These are phyloP conservation scores for Autographa gamma DNA, from an alignment of 2,888 invertebrate species.

Conservation along the genomic window DNA sequence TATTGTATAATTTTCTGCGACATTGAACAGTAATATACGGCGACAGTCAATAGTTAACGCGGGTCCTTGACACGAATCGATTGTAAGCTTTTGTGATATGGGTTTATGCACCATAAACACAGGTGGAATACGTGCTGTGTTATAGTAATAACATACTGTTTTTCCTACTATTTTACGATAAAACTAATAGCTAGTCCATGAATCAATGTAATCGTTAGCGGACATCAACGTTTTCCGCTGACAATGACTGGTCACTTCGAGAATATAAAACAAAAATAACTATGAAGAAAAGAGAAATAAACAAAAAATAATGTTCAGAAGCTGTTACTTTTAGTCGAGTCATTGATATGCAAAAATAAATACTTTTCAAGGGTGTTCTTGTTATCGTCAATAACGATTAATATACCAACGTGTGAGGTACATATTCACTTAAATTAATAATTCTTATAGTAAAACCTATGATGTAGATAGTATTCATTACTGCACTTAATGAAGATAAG, in stretches of 20 bases:
- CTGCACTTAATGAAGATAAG: not conserved
- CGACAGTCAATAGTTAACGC: constrained; percentile 33
- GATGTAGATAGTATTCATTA: not conserved
- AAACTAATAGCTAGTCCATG: not conserved
- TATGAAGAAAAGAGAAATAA: not conserved
- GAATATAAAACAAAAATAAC: constrained; percentile 7
- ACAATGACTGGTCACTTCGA: constrained; percentile 20
- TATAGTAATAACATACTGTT: not conserved
- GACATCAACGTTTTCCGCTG: not conserved
- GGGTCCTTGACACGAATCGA: constrained; percentile 39
- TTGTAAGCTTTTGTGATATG: constrained; percentile 3
- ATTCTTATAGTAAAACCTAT: too few species aligned
- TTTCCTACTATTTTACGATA: constrained; percentile 23
- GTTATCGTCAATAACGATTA: not conserved
- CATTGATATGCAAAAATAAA: constrained; percentile 22
- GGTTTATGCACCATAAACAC: constrained; percentile 4
- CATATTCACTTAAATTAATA: too few species aligned
- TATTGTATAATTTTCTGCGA: constrained; percentile 14
- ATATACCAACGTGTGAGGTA: not conserved
- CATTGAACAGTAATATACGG: constrained; percentile 33
- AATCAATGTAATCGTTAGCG: not conserved
- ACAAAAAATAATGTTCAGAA: not conserved
- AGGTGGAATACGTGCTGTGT: not conserved
- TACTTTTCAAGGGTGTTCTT: not conserved
- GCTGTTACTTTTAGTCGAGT: constrained; percentile 21